A percentile compares a stretch with the other conserved stretches of the same genome.
Evolutionary conservation across 2,888 invertebrate genomes (phyloP).

Genomic region (Drosophila yooni): DNA sequence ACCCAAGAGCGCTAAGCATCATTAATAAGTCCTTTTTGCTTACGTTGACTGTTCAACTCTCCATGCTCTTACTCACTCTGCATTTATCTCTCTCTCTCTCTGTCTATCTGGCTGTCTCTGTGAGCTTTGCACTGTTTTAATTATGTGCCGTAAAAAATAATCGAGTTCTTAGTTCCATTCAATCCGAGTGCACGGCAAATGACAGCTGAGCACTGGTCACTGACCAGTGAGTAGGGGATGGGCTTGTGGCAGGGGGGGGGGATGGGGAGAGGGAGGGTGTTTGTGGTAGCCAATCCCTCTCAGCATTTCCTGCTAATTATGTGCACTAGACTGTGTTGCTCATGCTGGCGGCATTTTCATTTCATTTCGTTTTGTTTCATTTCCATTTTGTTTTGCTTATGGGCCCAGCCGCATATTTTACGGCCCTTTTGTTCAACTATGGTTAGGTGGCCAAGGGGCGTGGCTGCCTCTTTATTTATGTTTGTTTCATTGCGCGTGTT

Average conservation of each 20-base stretch:
- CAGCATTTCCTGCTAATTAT: constrained; percentile 61
- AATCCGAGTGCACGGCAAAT: constrained; percentile 57
- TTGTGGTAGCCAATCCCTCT: constrained; percentile 27
- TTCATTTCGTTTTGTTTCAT: constrained; percentile 53
- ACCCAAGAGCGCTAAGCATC: constrained; percentile 50
- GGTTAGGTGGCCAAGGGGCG: not conserved
- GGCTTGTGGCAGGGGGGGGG: not conserved
- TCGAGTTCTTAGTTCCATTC: constrained; percentile 72
- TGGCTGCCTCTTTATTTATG: constrained; percentile 54
- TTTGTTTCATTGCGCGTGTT: constrained; percentile 71
- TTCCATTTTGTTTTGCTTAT: constrained; percentile 39
- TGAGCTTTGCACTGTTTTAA: constrained; percentile 54
- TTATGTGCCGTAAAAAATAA: constrained; percentile 73
- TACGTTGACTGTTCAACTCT: constrained; percentile 56
- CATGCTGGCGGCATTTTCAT: constrained; percentile 54
- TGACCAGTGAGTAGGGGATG: constrained; percentile 53
- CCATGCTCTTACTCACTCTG: not conserved
- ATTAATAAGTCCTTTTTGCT: constrained; percentile 73
- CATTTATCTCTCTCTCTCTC: not conserved
- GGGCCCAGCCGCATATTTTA: constrained; percentile 34
- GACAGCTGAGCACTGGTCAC: constrained; percentile 59
- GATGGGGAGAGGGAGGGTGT: not conserved
- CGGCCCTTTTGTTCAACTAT: constrained; percentile 39
- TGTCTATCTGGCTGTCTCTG: not conserved
- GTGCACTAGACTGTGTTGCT: constrained; percentile 73